phyloP scores from a whole-genome alignment of 1,140 invertebrate species.

The Glomeris maerens region DNA sequence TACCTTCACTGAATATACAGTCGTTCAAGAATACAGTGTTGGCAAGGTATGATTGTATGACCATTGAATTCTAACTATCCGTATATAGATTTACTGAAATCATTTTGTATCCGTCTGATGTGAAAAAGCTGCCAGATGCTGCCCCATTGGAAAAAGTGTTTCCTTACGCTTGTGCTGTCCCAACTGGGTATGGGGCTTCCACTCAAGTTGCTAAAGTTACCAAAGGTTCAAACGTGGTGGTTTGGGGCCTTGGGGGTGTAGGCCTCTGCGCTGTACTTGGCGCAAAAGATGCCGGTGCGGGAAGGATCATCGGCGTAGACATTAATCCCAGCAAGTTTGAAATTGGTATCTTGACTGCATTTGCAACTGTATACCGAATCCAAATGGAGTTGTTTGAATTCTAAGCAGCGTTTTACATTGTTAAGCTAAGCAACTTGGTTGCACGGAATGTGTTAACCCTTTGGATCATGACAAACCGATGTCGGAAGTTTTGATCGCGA shows the following conservation, averaged over 20 bases:
- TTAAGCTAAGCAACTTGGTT: slow-evolving; percentile 71
- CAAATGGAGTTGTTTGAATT: not conserved
- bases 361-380: slow-evolving; percentile 31
- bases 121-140: not conserved
- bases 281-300: slow-evolving; percentile 74
- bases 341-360: slow-evolving; percentile 35
- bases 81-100: no score
- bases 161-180: slow-evolving; percentile 60
- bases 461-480: slow-evolving; percentile 62
- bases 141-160: slow-evolving; percentile 38
- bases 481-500: slow-evolving; percentile 73
- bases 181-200: slow-evolving; percentile 84
- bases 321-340: slow-evolving; percentile 79
- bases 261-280: slow-evolving; percentile 75
- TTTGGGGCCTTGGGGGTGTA: slow-evolving; percentile 91
- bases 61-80: no score
- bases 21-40: slow-evolving; percentile 38
- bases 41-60: slow-evolving; percentile 22
- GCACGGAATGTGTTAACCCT: slow-evolving; percentile 83
- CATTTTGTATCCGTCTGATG: not conserved
- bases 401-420: slow-evolving; percentile 14
- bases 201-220: slow-evolving; percentile 75
- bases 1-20: slow-evolving; percentile 42
- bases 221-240: slow-evolving; percentile 63
- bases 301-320: slow-evolving; percentile 84